These are phyloP conservation scores for Odontocolon sp. DNA, from an alignment of 2,888 invertebrate species.

Conservation along the genomic window DNA sequence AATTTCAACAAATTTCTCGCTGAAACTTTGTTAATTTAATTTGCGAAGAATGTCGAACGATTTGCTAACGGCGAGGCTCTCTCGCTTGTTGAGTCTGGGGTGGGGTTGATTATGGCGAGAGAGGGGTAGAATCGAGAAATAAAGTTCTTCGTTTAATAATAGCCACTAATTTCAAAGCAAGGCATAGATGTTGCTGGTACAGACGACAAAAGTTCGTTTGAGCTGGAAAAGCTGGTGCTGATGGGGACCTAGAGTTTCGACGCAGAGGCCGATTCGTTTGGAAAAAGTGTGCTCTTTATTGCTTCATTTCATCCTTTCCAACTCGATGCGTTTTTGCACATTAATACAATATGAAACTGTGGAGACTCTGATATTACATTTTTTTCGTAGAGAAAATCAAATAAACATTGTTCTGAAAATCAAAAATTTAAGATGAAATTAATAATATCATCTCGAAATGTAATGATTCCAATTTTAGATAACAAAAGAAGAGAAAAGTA, in stretches of 20 bases:
- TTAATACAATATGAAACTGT: too few species aligned
- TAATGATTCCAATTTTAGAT: too few species aligned
- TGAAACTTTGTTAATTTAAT: constrained; percentile 69
- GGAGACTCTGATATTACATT: not conserved
- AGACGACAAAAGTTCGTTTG: not conserved
- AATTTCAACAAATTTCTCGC: constrained; percentile 61
- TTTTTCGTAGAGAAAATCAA: too few species aligned
- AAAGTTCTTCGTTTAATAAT: constrained; percentile 70
- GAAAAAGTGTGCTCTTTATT: too few species aligned
- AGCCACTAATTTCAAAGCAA: constrained; percentile 66
- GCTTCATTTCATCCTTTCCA: too few species aligned
- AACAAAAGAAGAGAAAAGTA: too few species aligned
- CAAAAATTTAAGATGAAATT: too few species aligned
- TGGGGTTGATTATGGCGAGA: not conserved
- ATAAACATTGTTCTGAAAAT: too few species aligned
- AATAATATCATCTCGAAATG: too few species aligned
- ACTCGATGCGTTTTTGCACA: too few species aligned
- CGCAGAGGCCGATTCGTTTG: constrained; percentile 37
- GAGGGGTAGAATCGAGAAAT: constrained; percentile 54
- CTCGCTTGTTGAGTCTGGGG: not conserved
- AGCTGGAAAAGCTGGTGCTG: not conserved
- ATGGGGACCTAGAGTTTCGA: constrained; percentile 8
- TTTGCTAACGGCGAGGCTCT: constrained; percentile 55
- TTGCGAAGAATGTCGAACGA: constrained; percentile 70
- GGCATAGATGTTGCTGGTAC: constrained; percentile 10